These are phyloP conservation scores for Hydropotes inermis DNA, from an alignment of 2,113 vertebrate species.

Conservation along the genomic window DNA sequence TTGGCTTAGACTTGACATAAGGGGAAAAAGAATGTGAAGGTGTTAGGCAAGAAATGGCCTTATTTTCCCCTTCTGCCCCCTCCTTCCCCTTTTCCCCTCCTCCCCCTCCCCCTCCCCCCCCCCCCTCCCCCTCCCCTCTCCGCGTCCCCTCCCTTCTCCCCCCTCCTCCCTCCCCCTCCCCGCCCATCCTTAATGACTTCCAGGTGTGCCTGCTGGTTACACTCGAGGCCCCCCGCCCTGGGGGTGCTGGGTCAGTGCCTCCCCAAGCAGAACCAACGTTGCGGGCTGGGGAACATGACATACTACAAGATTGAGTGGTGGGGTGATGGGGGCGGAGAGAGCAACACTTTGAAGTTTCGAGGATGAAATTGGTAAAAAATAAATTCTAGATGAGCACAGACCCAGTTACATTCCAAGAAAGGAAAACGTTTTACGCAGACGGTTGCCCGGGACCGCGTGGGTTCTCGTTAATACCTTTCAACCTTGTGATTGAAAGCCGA, in stretches of 20 bases:
- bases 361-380: conserved; percentile 76
- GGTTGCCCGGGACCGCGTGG: conserved; percentile 57
- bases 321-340: background rate
- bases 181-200: conserved; percentile 75
- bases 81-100: fast-evolving
- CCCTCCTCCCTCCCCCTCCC: fast-evolving
- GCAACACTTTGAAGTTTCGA: conserved; percentile 75
- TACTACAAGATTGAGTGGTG: conserved; percentile 26
- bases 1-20: conserved; percentile 76
- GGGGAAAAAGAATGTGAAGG: conserved; percentile 68
- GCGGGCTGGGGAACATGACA: background rate
- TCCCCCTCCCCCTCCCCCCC: fast-evolving
- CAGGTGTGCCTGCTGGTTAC: conserved; percentile 78
- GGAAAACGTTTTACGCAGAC: conserved; percentile 59
- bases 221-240: conserved; percentile 70
- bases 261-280: conserved; percentile 70
- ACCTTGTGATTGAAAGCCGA: conserved; percentile 66
- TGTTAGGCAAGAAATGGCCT: conserved; percentile 46
- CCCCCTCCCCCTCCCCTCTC: fast-evolving
- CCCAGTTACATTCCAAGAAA: conserved; percentile 60
- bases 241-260: conserved; percentile 76
- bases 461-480: conserved; percentile 70
- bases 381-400: conserved; percentile 68
- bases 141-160: fast-evolving
- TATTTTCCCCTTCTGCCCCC: background rate